These are phyloP conservation scores for Diplodus puntazzo DNA, from an alignment of 2,797 vertebrate species.

Conservation along the genomic window DNA sequence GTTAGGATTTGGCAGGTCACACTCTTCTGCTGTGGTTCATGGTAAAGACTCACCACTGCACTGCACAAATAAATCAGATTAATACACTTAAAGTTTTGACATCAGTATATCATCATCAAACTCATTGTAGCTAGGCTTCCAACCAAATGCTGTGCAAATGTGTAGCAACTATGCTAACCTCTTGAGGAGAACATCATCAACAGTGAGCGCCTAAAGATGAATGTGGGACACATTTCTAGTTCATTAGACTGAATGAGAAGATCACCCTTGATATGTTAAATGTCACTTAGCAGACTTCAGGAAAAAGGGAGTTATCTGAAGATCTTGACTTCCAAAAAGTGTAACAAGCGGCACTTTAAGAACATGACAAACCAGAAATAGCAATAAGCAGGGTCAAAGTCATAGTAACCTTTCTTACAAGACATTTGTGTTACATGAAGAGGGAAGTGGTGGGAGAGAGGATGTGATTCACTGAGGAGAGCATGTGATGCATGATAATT, in stretches of 20 bases:
- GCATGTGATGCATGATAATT: conserved; percentile 32
- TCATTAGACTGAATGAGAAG: background rate
- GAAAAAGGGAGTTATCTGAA: background rate
- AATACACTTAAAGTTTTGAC: background rate
- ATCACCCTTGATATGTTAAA: background rate
- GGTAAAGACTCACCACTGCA: background rate
- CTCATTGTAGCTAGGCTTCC: background rate
- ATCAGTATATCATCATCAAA: background rate
- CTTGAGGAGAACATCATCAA: no score
- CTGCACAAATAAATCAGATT: background rate
- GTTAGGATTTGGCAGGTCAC: background rate
- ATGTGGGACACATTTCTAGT: background rate
- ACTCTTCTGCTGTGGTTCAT: background rate
- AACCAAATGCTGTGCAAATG: background rate
- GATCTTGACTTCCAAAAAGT: background rate
- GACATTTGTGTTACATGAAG: background rate
- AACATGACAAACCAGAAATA: background rate
- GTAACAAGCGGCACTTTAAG: background rate
- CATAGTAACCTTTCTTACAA: background rate
- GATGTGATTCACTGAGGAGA: conserved; percentile 41
- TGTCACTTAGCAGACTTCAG: background rate
- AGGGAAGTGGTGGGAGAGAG: conserved; percentile 10
- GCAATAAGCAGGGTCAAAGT: background rate
- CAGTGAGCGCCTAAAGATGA: background rate
- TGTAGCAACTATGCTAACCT: no score